Evolutionary conservation across 2,113 vertebrate genomes (phyloP).

Genomic region (Semicossyphus pulcher): DNA sequence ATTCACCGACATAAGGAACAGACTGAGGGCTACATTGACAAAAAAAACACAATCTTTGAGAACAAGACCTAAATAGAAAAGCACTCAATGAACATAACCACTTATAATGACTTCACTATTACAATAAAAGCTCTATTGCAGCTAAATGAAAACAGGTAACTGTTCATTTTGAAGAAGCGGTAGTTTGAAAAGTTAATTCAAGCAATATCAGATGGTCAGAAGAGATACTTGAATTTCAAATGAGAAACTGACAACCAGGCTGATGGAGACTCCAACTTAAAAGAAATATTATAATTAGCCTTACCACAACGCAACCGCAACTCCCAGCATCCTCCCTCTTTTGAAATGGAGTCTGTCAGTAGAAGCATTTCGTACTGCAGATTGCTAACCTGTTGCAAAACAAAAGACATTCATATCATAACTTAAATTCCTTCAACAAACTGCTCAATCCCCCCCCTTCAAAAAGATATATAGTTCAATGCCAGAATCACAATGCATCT

Average conservation of each 20-base stretch:
- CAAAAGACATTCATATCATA: constrained; percentile 8
- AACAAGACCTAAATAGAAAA: neutral
- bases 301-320: constrained; percentile 95
- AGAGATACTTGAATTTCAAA: too few species aligned
- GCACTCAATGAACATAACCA: too few species aligned
- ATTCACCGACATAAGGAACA: constrained; percentile 98
- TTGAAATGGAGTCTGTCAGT: constrained; percentile 97
- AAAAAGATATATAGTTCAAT: neutral
- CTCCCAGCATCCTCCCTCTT: constrained; percentile 98
- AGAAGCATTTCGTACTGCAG: constrained; percentile 98
- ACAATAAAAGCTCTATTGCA: neutral
- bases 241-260: too few species aligned
- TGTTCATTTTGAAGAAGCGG: too few species aligned
- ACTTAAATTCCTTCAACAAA: neutral
- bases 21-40: constrained; percentile 88
- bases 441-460: too few species aligned
- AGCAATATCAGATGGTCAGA: too few species aligned
- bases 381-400: constrained; percentile 91
- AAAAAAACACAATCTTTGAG: neutral
- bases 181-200: too few species aligned
- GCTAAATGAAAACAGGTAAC: neutral
- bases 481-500: neutral
- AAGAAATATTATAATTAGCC: constrained; percentile 36
- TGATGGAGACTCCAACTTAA: neutral
- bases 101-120: neutral